phyloP scores from a whole-genome alignment of 2,113 vertebrate genomes.

The Taurulus bubalis region DNA sequence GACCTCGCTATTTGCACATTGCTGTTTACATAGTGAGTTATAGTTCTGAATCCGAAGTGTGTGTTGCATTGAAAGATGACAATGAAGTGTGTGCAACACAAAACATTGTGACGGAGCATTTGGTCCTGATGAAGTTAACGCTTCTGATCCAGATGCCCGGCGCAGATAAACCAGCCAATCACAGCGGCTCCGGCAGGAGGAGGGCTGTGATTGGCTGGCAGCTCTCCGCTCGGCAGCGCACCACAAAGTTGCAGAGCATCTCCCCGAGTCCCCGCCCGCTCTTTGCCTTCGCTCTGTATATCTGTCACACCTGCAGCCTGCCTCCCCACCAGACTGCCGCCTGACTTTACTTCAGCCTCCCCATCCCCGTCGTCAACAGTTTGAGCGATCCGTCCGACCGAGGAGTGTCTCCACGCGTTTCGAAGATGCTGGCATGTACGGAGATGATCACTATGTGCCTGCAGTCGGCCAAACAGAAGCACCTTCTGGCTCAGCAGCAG shows the following conservation, averaged over 20 bases:
- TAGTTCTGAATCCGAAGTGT: not conserved
- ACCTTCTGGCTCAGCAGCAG: conserved; percentile 75
- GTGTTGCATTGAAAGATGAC: not conserved
- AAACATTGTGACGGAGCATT: not conserved
- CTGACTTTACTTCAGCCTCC: not conserved
- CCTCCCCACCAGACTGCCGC: not conserved
- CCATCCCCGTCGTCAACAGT: not conserved
- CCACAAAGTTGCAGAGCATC: conserved; percentile 76
- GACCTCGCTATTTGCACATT: not conserved
- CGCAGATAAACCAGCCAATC: conserved; percentile 69
- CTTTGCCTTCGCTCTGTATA: conserved; percentile 7
- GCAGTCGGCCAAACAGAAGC: conserved; percentile 85
- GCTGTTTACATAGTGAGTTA: not conserved
- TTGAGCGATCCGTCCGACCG: not conserved
- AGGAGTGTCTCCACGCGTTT: conserved; percentile 20
- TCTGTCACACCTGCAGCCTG: conserved; percentile 37
- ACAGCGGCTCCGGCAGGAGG: conserved; percentile 59
- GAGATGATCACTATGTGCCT: conserved; percentile 88
- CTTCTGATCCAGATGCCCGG: conserved; percentile 25
- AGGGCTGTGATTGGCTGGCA: conserved; percentile 22
- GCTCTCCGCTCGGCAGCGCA: conserved; percentile 42
- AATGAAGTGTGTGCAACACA: not conserved
- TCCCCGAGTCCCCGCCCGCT: conserved; percentile 25
- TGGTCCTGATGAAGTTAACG: not conserved
- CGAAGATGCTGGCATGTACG: conserved; percentile 84